A percentile compares a stretch with the other conserved stretches of the same genome.
These are phyloP conservation scores for Hoplodrina ambigua DNA, from an alignment of 2,888 invertebrate genomes.

Conservation along the genomic window DNA sequence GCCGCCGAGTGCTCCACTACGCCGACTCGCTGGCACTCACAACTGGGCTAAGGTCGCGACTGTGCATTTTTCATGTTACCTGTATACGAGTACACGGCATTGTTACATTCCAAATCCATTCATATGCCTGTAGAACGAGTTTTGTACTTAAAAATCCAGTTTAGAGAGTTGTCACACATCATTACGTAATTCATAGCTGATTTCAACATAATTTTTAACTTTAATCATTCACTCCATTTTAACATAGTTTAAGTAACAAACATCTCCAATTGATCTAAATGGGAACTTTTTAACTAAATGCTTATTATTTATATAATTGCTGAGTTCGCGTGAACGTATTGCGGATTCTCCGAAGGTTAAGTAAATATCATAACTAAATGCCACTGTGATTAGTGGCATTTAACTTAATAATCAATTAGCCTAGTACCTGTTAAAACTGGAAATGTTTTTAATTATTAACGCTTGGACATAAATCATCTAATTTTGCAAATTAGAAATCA, in stretches of 20 bases:
- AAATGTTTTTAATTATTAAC: slow-evolving; percentile 10
- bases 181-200: slow-evolving; percentile 48
- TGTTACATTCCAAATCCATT: slow-evolving; percentile 66
- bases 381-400: slow-evolving; percentile 6
- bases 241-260: slow-evolving; percentile 3
- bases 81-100: slow-evolving; percentile 62
- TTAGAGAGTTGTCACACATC: slow-evolving; percentile 54
- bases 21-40: slow-evolving; percentile 65
- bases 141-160: slow-evolving; percentile 63
- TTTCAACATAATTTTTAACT: slow-evolving; percentile 44
- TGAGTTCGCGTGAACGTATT: slow-evolving; percentile 1
- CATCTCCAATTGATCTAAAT: slow-evolving; percentile 15
- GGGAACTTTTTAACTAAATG: not conserved
- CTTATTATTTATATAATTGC: slow-evolving; percentile 5
- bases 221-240: slow-evolving; percentile 21
- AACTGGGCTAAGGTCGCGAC: slow-evolving; percentile 86
- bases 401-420: slow-evolving; percentile 2
- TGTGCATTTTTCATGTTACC: slow-evolving; percentile 81
- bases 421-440: slow-evolving; percentile 8
- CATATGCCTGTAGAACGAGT: slow-evolving; percentile 61
- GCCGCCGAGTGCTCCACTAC: slow-evolving; percentile 57
- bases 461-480: slow-evolving; percentile 19
- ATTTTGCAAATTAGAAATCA: slow-evolving; percentile 9
- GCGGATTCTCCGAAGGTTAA: slow-evolving; percentile 17
- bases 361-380: slow-evolving; percentile 13